A percentile compares a stretch with the other conserved stretches of the same genome.
phyloP scores from a whole-genome alignment of 2,797 vertebrate species.

The Scyliorhinus canicula region DNA sequence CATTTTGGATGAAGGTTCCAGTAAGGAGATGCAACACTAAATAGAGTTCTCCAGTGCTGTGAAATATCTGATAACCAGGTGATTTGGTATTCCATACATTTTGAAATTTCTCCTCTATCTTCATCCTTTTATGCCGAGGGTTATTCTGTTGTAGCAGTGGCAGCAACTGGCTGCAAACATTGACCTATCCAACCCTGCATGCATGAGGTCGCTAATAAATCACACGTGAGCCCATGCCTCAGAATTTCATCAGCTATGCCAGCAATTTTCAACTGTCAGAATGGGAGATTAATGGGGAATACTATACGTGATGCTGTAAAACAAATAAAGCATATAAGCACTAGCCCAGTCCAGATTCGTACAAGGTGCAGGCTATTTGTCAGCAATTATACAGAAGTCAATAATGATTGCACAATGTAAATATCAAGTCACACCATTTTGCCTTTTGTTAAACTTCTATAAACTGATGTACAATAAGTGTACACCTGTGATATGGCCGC shows the following conservation, averaged over 20 bases:
- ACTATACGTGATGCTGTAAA: conserved; percentile 36
- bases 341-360: not conserved
- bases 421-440: not conserved
- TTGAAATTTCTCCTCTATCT: conserved; percentile 32
- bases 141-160: conserved; percentile 8
- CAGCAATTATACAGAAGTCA: not conserved
- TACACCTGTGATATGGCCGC: not conserved
- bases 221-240: conserved; percentile 53
- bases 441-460: conserved; percentile 22
- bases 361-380: conserved; percentile 28
- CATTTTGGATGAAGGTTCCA: not conserved
- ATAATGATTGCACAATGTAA: not conserved
- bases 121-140: conserved; percentile 26
- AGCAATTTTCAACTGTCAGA: conserved; percentile 52
- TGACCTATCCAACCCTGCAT: conserved; percentile 53
- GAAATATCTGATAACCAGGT: conserved; percentile 26
- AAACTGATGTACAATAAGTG: not conserved
- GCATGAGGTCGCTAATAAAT: conserved; percentile 59
- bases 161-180: conserved; percentile 35
- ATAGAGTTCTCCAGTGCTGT: not conserved
- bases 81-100: conserved; percentile 26
- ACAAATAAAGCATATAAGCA: conserved; percentile 35
- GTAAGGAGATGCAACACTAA: not conserved
- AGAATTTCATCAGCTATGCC: conserved; percentile 61
- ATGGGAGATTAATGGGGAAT: conserved; percentile 61